A percentile compares a stretch with the other conserved stretches of the same genome.
phyloP scores from a whole-genome alignment of 1,140 invertebrate species.

The Paraescarpia echinospica region DNA sequence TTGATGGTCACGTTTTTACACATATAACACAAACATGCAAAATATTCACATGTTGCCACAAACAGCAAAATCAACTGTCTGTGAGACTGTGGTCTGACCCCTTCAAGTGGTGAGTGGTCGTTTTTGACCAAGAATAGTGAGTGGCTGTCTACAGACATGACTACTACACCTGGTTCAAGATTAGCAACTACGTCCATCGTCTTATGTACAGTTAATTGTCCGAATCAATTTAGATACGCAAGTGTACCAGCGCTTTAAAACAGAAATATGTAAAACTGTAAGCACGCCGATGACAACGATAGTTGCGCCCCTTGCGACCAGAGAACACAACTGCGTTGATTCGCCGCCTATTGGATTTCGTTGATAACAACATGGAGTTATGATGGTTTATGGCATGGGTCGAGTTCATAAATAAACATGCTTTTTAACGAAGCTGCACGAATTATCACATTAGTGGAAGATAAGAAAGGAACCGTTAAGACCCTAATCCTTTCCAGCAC shows the following conservation, averaged over 20 bases:
- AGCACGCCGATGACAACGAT: background rate
- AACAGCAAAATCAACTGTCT: too few relatives aligned
- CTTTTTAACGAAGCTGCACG: background rate
- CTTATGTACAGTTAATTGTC: background rate
- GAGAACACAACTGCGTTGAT: background rate
- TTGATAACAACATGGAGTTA: background rate
- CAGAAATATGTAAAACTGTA: background rate
- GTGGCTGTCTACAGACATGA: background rate
- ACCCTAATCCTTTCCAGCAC: conserved; percentile 6
- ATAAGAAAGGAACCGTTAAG: conserved; percentile 14
- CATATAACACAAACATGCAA: too few relatives aligned
- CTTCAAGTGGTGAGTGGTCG: too few relatives aligned
- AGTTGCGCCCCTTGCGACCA: background rate
- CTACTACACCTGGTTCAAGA: background rate
- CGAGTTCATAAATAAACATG: background rate
- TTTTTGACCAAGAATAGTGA: background rate
- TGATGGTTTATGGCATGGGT: background rate
- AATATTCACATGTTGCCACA: too few relatives aligned
- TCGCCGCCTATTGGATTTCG: background rate
- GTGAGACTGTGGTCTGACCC: too few relatives aligned
- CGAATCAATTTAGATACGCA: background rate
- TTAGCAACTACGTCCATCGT: background rate
- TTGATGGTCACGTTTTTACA: too few relatives aligned
- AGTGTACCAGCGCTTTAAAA: background rate
- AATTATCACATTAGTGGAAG: background rate